Percentiles rank a stretch among this genome's conserved stretches.
These are phyloP conservation scores for Xenotilapia caudafasciata DNA, from an alignment of 2,113 vertebrate genomes.

Conservation along the genomic window DNA sequence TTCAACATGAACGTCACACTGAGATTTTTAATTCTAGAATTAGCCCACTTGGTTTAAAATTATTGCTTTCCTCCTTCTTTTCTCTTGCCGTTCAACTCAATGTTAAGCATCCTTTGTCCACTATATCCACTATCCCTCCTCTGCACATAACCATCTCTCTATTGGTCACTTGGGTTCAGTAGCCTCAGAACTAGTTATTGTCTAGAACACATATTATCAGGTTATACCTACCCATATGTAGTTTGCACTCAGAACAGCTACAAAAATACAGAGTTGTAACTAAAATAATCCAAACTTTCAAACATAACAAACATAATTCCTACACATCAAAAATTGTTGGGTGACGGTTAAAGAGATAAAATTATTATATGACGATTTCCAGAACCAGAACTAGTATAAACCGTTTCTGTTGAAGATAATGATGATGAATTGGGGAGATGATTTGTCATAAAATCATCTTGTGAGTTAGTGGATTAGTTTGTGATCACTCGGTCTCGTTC, in stretches of 20 bases:
- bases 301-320: not conserved
- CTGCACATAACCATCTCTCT: not conserved
- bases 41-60: not conserved
- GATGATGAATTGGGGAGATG: not conserved
- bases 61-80: not conserved
- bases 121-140: not conserved
- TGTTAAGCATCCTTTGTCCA: not conserved
- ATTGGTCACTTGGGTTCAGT: not conserved
- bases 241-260: not conserved
- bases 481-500: not conserved
- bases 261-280: not conserved
- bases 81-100: not conserved
- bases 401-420: not conserved
- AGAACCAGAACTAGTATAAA: not conserved
- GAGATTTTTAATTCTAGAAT: not conserved
- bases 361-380: accelerated
- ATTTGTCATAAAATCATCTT: not conserved
- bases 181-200: accelerated
- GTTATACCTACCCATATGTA: not conserved
- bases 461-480: not conserved
- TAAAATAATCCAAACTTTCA: not conserved
- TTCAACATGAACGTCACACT: not conserved
- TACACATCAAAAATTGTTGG: not conserved
- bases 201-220: not conserved
- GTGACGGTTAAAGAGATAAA: not conserved